phyloP scores from a whole-genome alignment of 1,140 invertebrate genomes.

The Aphaenogaster ashmeadi region DNA sequence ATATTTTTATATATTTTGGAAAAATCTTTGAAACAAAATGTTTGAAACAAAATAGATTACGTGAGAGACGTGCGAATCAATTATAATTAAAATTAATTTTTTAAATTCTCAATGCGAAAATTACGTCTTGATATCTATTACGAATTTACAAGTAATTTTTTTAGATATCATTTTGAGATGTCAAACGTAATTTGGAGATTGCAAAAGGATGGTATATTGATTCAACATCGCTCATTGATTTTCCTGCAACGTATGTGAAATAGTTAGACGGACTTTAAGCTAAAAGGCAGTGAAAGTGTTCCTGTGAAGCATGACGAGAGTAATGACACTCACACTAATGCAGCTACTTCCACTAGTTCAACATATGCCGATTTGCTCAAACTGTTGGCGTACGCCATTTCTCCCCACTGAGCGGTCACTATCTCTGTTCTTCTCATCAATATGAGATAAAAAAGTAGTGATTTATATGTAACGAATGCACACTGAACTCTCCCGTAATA shows the following conservation, averaged over 20 bases:
- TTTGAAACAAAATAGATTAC: neutral
- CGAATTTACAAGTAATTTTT: neutral
- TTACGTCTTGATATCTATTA: neutral
- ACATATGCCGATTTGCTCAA: slow-evolving; percentile 27
- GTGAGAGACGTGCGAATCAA: neutral
- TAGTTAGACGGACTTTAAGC: slow-evolving; percentile 79
- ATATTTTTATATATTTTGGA: slow-evolving; percentile 1
- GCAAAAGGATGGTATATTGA: slow-evolving; percentile 4
- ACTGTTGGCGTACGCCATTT: slow-evolving; percentile 23
- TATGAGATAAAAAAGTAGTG: neutral
- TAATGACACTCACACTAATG: slow-evolving; percentile 82
- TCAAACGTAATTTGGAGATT: neutral
- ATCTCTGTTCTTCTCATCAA: slow-evolving; percentile 43
- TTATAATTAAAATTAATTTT: neutral
- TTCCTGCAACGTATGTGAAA: slow-evolving; percentile 25
- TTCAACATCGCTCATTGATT: neutral
- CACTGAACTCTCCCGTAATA: slow-evolving; percentile 32
- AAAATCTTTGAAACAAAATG: neutral
- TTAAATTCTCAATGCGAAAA: neutral
- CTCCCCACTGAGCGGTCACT: neutral
- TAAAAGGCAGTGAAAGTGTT: slow-evolving; percentile 86
- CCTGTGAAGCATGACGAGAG: slow-evolving; percentile 83
- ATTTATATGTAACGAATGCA: slow-evolving; percentile 53
- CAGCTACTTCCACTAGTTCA: slow-evolving; percentile 24
- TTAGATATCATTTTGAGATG: slow-evolving; percentile 6